These are phyloP conservation scores for Bos javanicus DNA, from an alignment of 2,113 vertebrate genomes.

Conservation along the genomic window DNA sequence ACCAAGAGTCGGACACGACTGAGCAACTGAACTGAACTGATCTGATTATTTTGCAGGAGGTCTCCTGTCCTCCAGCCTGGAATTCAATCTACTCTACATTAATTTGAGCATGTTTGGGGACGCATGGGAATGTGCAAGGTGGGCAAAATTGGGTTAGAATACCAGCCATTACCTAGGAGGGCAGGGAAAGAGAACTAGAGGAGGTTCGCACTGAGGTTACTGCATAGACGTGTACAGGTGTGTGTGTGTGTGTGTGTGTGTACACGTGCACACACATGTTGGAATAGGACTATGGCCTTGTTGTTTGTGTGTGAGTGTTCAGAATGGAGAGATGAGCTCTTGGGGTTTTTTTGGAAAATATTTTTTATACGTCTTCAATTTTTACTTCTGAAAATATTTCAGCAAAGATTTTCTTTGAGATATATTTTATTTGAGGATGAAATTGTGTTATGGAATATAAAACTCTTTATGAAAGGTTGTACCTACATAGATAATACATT, in stretches of 20 bases:
- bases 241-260: not conserved
- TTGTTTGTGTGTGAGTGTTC: not conserved
- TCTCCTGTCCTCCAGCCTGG: not conserved
- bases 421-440: not conserved
- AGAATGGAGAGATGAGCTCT: not conserved
- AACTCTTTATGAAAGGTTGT: not conserved
- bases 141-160: not conserved
- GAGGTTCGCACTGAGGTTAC: not conserved
- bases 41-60: not conserved
- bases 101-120: not conserved
- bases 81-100: not conserved
- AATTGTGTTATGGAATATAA: not conserved
- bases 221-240: not conserved
- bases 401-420: not conserved
- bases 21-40: not conserved
- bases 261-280: rapidly evolving
- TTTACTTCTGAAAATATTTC: not conserved
- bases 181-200: not conserved
- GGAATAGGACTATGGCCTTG: not conserved
- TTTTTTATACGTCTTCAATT: not conserved
- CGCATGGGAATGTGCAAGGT: not conserved
- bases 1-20: not conserved
- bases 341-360: not conserved
- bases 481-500: not conserved
- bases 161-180: not conserved